Evolutionary conservation across 2,113 vertebrate species (phyloP).

Genomic region (Motacilla alba): DNA sequence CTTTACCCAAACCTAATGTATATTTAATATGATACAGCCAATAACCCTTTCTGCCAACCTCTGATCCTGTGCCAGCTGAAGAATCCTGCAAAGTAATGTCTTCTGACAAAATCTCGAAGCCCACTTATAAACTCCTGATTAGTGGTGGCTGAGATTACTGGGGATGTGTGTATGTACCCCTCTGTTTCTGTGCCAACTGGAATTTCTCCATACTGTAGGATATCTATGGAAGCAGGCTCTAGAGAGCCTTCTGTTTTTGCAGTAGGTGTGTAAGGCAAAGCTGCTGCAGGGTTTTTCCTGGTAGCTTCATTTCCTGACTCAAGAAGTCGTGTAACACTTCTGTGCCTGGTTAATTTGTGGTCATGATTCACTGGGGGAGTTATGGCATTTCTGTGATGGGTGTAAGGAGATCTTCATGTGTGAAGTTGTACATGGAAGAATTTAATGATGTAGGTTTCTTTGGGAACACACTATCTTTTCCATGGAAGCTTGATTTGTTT

Average conservation of each 20-base stretch:
- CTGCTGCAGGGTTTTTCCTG: neutral
- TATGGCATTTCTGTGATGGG: neutral
- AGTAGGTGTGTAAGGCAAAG: neutral
- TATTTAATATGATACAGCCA: neutral
- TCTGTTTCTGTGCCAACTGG: slow-evolving; percentile 29
- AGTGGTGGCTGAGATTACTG: neutral
- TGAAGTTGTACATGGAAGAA: neutral
- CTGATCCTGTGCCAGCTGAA: neutral
- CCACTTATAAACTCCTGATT: neutral
- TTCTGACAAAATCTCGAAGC: neutral
- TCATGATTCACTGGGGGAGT: neutral
- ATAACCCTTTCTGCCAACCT: neutral
- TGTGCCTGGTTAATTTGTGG: neutral
- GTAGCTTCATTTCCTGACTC: neutral
- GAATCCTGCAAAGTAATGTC: neutral
- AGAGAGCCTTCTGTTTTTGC: slow-evolving; percentile 18
- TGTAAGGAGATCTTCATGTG: neutral
- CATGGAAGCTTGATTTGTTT: neutral
- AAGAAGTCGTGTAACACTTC: neutral
- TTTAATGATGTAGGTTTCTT: neutral
- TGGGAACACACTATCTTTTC: neutral
- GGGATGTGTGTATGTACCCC: neutral
- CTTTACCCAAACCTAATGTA: slow-evolving; percentile 1
- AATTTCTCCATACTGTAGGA: neutral
- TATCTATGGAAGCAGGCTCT: neutral